A percentile compares a stretch with the other conserved stretches of the same genome.
These are phyloP conservation scores for Brachyptera putata DNA, from an alignment of 2,888 invertebrate species.

Conservation along the genomic window DNA sequence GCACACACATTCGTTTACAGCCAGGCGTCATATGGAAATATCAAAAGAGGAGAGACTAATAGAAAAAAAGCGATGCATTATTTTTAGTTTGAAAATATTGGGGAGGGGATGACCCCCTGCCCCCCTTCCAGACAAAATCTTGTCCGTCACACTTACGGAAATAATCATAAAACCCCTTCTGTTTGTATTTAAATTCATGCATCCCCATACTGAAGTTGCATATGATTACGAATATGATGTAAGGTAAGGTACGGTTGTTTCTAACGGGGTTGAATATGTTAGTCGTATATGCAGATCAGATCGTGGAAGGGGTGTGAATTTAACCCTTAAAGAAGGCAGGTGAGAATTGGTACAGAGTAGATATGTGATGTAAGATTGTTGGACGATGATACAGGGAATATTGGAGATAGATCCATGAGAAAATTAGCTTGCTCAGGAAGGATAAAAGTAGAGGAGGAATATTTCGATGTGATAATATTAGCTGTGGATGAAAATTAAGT, in stretches of 20 bases:
- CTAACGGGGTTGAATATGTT: too few species aligned
- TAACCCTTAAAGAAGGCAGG: too few species aligned
- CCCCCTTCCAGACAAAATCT: conserved; percentile 26
- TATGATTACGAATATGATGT: background rate
- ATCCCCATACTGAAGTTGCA: background rate
- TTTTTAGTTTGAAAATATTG: background rate
- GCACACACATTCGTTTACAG: background rate
- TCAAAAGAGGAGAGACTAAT: background rate
- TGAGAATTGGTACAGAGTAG: background rate
- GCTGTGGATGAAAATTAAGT: too few species aligned
- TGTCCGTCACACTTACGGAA: conserved; percentile 31
- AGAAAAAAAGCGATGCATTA: background rate
- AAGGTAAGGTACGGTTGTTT: background rate
- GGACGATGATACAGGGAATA: too few species aligned
- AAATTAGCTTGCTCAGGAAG: too few species aligned
- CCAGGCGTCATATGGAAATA: background rate
- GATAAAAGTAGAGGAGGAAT: too few species aligned
- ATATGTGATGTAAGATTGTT: too few species aligned
- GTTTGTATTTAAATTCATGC: conserved; percentile 11
- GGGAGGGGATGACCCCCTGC: background rate
- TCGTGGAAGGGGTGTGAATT: background rate
- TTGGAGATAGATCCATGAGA: too few species aligned
- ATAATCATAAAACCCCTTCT: conserved; percentile 11
- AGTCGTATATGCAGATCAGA: background rate
- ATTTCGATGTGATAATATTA: too few species aligned